Evolutionary conservation across 2,888 invertebrate species (phyloP), one percentile per base, ranked within the genome.

Genomic region (Melieria picta): DNA sequence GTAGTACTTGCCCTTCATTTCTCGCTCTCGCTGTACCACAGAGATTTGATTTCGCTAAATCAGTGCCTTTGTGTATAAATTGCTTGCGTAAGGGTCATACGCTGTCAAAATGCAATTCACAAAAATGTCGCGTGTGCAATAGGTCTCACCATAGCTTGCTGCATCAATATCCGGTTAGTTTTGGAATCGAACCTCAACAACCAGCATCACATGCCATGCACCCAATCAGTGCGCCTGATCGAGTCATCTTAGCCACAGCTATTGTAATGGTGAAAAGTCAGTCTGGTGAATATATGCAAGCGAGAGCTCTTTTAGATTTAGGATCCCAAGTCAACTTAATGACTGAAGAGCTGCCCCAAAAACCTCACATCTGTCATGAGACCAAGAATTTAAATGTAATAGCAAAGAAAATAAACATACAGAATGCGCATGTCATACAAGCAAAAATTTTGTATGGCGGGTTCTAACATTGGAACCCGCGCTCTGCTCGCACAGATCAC

Each of bases 31-130:
- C 62, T 5, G 55, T 43, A 7, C 65, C 13, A 10, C 64, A 47
- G 55, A 68, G 48, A 61, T 70, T 48, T 11, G 60, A 60, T 10
- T 65, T 55, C 9, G 65, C 42, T 5, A 46, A 66, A 66, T 57
- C 58, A 11, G 45, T 55, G 1, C 55, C 66, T 10, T 30, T 72
- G 7, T n/a, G n/a, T n/a, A n/a, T 71, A 45, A 72, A 72, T 68
- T 74, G 74, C 62, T 64, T 72, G 13, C 69, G 64, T 42, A 72
- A 72, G 52, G 71, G 69, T 50, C 72, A 74, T n/a, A 72, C 73
- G n/a, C 72, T 70, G 7, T 72, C 70, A 10, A 65, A 67, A 45
- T 74, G 70, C 11, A 74, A 65, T 55, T 46, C 65, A 42, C 63
- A 64, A 60, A 43, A 58, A 42, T 72, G 73, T 42, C 63, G 65